These are phyloP conservation scores for Fukomys damarensis DNA, from an alignment of 2,113 vertebrate species.

Conservation along the genomic window DNA sequence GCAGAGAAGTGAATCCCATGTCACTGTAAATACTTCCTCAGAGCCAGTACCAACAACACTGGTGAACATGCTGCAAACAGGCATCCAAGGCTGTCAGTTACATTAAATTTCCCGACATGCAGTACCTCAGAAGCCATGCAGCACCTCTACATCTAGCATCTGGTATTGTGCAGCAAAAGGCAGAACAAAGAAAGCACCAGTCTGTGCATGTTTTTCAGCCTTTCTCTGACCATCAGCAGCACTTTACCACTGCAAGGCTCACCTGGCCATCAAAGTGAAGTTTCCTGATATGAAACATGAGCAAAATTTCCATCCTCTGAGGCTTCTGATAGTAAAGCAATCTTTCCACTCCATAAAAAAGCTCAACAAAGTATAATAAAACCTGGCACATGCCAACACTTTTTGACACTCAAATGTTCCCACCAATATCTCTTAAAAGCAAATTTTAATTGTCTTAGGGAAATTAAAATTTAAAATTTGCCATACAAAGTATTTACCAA, in stretches of 20 bases:
- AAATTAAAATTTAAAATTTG: constrained; percentile 30
- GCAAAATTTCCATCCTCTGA: not conserved
- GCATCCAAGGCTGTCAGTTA: not conserved
- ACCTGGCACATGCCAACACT: constrained; percentile 53
- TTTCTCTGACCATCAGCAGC: not conserved
- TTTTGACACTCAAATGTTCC: constrained; percentile 52
- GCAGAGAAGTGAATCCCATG: not conserved
- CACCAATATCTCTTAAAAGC: constrained; percentile 48
- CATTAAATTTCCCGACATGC: constrained; percentile 18
- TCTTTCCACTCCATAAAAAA: not conserved
- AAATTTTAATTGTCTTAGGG: constrained; percentile 44
- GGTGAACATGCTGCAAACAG: fast-evolving
- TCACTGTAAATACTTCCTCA: not conserved
- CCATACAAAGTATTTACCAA: not conserved
- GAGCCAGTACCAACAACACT: fast-evolving
- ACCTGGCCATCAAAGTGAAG: not conserved
- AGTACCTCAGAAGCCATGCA: not conserved
- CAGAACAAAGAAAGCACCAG: constrained; percentile 58
- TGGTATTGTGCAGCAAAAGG: not conserved
- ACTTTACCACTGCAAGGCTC: not conserved
- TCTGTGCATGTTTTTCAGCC: not conserved
- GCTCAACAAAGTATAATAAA: constrained; percentile 60
- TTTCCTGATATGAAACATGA: not conserved
- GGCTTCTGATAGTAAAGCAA: not conserved
- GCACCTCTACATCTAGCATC: constrained; percentile 6